Base-by-base conservation (phyloP, 2,888 invertebrate genomes). In the Philopedon plagiatum region DNA sequence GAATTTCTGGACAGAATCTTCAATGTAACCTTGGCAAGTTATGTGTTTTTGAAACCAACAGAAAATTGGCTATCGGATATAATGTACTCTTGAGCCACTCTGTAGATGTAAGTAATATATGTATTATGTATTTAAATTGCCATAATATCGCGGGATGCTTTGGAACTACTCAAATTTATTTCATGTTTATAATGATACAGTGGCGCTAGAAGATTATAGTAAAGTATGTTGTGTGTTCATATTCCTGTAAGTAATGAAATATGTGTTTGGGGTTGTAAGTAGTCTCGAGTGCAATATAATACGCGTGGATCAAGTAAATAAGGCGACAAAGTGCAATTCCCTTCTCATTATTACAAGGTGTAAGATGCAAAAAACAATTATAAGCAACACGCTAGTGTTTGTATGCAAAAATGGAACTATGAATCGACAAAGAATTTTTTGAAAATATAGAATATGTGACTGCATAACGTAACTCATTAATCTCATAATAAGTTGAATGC, bases 261-360 rank as follows among this genome's bases (percentile, higher is more conserved):
- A 46, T 46, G 46, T 23, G 46, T 46, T 46, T 46, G 11, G 46
- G 46, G 46, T 46, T 23, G 23, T 23, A 46, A 46, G 23, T 46
- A 46, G 46, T 21, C 9, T 44, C n/a, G n/a, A n/a, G n/a, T 9
- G 44, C 9, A 9, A 44, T 19, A 8, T 44, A 44, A 44, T 44
- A 44, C 15, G 15, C 18, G 21, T 23, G 46, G n/a, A 23, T 15
- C 5, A 18, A 41, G 46, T 21, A 46, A 11, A 19, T 46, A 46
- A 0, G 9, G 5, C 41, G 1, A 13, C 41, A 0, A 18, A 19
- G 18, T 15, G 9, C 18, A 44, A 44, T 44, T 44, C n/a, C n/a
- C n/a, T n/a, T n/a, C n/a, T n/a, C n/a, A n/a, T n/a, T n/a, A n/a
- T n/a, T n/a, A n/a, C n/a, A n/a, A n/a, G n/a, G n/a, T n/a, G n/a